phyloP scores from a whole-genome alignment of 2,797 vertebrate species.

The Macropus fuliginosus region DNA sequence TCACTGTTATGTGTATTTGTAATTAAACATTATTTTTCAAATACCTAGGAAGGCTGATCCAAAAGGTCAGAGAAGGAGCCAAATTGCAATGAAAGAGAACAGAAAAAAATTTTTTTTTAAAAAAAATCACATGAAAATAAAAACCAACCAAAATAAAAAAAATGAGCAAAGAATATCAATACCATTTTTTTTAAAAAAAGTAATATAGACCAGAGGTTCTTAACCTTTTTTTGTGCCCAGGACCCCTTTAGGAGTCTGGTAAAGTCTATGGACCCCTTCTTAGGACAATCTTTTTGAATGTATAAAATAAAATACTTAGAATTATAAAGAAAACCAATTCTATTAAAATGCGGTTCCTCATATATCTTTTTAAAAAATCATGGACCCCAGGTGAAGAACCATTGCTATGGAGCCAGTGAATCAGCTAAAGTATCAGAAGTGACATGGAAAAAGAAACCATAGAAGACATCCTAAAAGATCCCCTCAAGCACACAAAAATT shows the following conservation, averaged over 20 bases:
- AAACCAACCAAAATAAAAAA: neutral
- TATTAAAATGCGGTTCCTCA: neutral
- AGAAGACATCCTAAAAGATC: neutral
- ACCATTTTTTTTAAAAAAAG: neutral
- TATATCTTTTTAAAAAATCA: neutral
- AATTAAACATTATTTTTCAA: slow-evolving; percentile 44
- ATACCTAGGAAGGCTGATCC: neutral
- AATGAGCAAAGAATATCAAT: neutral
- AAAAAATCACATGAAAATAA: neutral
- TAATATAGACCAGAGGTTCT: neutral
- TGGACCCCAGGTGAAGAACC: neutral
- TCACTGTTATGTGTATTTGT: slow-evolving; percentile 46
- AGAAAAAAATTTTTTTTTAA: neutral
- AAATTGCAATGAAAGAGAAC: neutral
- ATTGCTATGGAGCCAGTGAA: neutral
- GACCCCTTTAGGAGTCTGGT: neutral
- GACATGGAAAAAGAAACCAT: neutral
- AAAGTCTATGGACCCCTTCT: neutral
- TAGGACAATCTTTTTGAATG: neutral
- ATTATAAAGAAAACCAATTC: neutral
- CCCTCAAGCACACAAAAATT: neutral
- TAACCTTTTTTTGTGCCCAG: neutral
- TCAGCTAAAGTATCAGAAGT: neutral
- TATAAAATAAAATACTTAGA: neutral
- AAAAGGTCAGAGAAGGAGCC: neutral